These are phyloP conservation scores for Oryzaephilus surinamensis DNA, from an alignment of 1,140 invertebrate genomes.

Conservation along the genomic window DNA sequence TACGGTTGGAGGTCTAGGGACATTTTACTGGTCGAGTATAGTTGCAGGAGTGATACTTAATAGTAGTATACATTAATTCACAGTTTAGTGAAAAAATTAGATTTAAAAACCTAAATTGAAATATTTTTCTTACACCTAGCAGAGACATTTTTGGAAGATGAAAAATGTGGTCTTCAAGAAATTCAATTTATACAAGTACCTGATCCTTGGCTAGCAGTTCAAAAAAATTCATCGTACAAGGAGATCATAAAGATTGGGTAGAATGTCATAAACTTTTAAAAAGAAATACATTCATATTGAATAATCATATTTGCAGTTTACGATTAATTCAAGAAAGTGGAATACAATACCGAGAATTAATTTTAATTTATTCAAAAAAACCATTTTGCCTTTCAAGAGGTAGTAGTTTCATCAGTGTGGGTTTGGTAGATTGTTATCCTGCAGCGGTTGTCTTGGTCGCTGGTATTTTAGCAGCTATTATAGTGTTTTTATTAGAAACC, in stretches of 20 bases:
- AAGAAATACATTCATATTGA: slow-evolving; percentile 4
- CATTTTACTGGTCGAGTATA: too few species aligned
- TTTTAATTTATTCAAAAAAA: slow-evolving; percentile 46
- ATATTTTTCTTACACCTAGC: too few species aligned
- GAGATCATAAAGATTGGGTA: slow-evolving; percentile 52
- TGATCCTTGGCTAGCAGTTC: slow-evolving; percentile 43
- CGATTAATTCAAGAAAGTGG: slow-evolving; percentile 49
- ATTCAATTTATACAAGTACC: slow-evolving; percentile 45
- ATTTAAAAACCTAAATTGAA: neutral
- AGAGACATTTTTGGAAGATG: slow-evolving; percentile 48
- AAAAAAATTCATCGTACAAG: slow-evolving; percentile 44
- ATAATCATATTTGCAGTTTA: slow-evolving; percentile 38
- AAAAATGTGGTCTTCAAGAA: slow-evolving; percentile 52
- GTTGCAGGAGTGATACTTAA: too few species aligned
- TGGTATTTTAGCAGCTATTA: slow-evolving; percentile 17
- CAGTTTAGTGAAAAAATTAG: neutral
- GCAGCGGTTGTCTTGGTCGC: slow-evolving; percentile 20
- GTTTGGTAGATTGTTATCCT: slow-evolving; percentile 30
- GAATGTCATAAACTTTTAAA: too few species aligned
- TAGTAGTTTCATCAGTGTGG: slow-evolving; percentile 31
- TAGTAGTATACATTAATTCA: neutral
- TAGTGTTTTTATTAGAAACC: slow-evolving; percentile 19
- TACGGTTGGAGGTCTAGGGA: too few species aligned
- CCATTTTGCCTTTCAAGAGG: slow-evolving; percentile 40
- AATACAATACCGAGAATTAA: slow-evolving; percentile 44